Evolutionary conservation across 2,113 vertebrate genomes (phyloP).

Genomic region (Leptobrachium leishanense): DNA sequence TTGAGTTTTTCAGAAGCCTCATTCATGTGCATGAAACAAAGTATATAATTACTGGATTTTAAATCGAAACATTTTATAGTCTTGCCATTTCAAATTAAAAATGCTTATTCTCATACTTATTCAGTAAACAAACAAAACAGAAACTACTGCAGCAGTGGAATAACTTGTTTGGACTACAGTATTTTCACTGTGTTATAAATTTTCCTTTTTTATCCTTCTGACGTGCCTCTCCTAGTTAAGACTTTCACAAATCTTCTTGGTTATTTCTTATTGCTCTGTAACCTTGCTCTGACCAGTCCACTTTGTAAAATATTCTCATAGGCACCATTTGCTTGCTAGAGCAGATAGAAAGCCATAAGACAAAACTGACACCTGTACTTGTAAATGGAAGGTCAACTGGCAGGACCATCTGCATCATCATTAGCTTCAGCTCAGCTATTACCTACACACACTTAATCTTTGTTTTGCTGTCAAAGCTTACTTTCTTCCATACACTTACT

Average conservation of each 20-base stretch:
- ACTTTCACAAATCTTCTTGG: neutral
- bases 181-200: neutral
- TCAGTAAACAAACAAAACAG: too few relatives aligned
- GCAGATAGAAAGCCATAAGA: slow-evolving; percentile 30
- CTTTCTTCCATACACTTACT: slow-evolving; percentile 23
- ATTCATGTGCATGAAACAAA: too few relatives aligned
- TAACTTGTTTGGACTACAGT: too few relatives aligned
- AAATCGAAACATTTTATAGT: too few relatives aligned
- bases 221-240: slow-evolving; percentile 9
- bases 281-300: slow-evolving; percentile 29
- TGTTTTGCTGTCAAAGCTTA: slow-evolving; percentile 22
- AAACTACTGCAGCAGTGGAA: too few relatives aligned
- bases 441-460: slow-evolving; percentile 23
- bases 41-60: too few relatives aligned
- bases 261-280: slow-evolving; percentile 29
- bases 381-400: slow-evolving; percentile 40
- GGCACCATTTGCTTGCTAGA: slow-evolving; percentile 27
- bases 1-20: too few relatives aligned
- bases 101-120: too few relatives aligned
- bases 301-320: slow-evolving; percentile 21
- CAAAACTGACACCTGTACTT: slow-evolving; percentile 35
- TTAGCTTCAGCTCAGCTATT: slow-evolving; percentile 11
- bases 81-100: too few relatives aligned
- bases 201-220: neutral
- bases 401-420: slow-evolving; percentile 31